phyloP scores from a whole-genome alignment of 2,797 vertebrate genomes.

The Coreius guichenoti region DNA sequence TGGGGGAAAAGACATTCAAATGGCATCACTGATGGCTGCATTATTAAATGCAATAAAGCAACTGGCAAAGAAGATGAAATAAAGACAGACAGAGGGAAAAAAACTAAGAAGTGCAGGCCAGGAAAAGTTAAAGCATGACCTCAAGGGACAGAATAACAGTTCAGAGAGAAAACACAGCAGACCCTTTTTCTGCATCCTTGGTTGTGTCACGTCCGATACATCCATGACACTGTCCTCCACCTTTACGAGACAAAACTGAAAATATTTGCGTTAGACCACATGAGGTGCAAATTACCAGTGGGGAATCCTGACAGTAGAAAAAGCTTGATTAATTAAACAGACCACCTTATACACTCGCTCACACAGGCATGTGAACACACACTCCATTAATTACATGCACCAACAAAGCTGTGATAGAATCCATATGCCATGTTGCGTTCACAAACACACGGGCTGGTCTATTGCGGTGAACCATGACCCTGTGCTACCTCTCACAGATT shows the following conservation, averaged over 20 bases:
- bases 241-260: slow-evolving; percentile 73
- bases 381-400: slow-evolving; percentile 41
- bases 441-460: slow-evolving; percentile 38
- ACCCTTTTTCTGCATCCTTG: slow-evolving; percentile 64
- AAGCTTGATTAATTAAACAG: slow-evolving; percentile 62
- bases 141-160: slow-evolving; percentile 49
- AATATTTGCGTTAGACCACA: slow-evolving; percentile 76
- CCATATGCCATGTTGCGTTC: slow-evolving; percentile 47
- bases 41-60: slow-evolving; percentile 18
- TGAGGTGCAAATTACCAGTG: slow-evolving; percentile 30
- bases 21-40: slow-evolving; percentile 11
- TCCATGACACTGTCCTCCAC: slow-evolving; percentile 68
- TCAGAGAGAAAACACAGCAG: slow-evolving; percentile 69
- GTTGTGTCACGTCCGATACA: slow-evolving; percentile 69
- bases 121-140: slow-evolving; percentile 53
- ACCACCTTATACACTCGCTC: slow-evolving; percentile 50
- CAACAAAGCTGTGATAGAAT: slow-evolving; percentile 50
- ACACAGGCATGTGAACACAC: slow-evolving; percentile 13
- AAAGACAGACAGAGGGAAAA: slow-evolving; percentile 38
- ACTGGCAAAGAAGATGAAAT: neutral
- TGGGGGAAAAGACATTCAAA: slow-evolving; percentile 32
- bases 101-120: slow-evolving; percentile 47
- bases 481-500: slow-evolving; percentile 38
- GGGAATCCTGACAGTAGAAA: slow-evolving; percentile 50
- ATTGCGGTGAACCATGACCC: slow-evolving; percentile 41